phyloP scores from a whole-genome alignment of 2,888 invertebrate species.

The Oscheius sp. region DNA sequence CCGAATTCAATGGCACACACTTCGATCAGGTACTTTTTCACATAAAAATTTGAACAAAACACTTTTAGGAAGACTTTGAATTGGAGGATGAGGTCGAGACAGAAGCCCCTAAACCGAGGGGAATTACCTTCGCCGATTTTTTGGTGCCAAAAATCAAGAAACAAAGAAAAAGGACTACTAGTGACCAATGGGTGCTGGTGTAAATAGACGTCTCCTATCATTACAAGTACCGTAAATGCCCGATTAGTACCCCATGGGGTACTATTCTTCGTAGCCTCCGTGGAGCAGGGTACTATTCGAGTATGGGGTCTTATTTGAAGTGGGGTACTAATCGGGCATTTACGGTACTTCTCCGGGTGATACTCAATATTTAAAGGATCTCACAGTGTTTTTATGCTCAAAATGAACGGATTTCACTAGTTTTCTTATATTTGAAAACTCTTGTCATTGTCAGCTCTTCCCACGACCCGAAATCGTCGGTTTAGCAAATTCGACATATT shows the following conservation, averaged over 20 bases:
- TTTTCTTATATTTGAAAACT: no score
- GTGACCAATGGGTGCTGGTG: conserved; percentile 20
- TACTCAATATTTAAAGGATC: background rate
- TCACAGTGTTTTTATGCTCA: conserved; percentile 15
- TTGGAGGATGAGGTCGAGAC: conserved; percentile 5
- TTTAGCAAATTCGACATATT: no score
- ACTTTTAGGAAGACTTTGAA: background rate
- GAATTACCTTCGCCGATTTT: conserved; percentile 10
- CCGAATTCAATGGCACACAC: conserved; percentile 2
- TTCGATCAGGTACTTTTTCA: background rate
- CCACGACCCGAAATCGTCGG: no score
- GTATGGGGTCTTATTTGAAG: no score
- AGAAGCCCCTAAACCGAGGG: background rate
- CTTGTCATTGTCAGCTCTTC: no score
- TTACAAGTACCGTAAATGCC: no score
- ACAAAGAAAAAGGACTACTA: conserved; percentile 4
- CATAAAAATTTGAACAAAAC: background rate
- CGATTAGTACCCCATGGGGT: no score
- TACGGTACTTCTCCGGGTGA: background rate
- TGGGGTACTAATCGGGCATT: no score
- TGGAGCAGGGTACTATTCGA: no score
- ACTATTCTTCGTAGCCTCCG: no score
- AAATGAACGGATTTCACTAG: conserved; percentile 14
- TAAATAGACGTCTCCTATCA: no score
- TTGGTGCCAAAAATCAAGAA: background rate